Evolutionary conservation across 2,888 invertebrate genomes (phyloP).

Genomic region (Diaperis boleti): DNA sequence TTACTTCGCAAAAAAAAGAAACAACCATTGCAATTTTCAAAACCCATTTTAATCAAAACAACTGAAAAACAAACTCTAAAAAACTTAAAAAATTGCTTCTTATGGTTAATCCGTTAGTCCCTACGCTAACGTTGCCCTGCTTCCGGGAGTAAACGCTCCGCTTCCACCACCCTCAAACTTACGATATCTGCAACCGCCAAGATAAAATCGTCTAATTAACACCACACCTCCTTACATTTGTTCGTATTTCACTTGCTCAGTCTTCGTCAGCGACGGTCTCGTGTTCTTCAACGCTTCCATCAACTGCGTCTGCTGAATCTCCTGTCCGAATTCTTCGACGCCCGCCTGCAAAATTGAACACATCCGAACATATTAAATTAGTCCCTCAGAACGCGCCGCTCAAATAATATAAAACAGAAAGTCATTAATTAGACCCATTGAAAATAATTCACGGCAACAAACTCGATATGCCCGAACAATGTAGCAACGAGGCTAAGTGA

Average conservation of each 20-base stretch:
- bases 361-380: slow-evolving; percentile 34
- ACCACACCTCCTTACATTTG: slow-evolving; percentile 72
- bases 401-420: slow-evolving; percentile 29
- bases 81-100: too few species aligned
- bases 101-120: too few species aligned
- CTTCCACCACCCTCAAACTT: slow-evolving; percentile 58
- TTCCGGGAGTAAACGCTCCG: slow-evolving; percentile 55
- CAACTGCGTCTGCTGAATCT: slow-evolving; percentile 74
- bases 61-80: too few species aligned
- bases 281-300: slow-evolving; percentile 76
- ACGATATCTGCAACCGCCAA: slow-evolving; percentile 59
- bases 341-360: slow-evolving; percentile 29
- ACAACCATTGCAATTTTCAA: too few species aligned
- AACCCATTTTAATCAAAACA: too few species aligned
- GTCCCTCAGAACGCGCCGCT: slow-evolving; percentile 17
- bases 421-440: slow-evolving; percentile 39
- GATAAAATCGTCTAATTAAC: not conserved
- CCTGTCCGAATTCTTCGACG: slow-evolving; percentile 41
- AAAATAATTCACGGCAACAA: slow-evolving; percentile 38
- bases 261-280: slow-evolving; percentile 79
- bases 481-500: slow-evolving; percentile 40
- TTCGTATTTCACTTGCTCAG: slow-evolving; percentile 80
- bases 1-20: too few species aligned
- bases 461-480: slow-evolving; percentile 39
- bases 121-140: slow-evolving; percentile 61